Percentiles rank a stretch among this genome's conserved stretches.
Conservation (phyloP, 2,888 invertebrate genomes). For the Coelogynopora nodosa region DNA sequence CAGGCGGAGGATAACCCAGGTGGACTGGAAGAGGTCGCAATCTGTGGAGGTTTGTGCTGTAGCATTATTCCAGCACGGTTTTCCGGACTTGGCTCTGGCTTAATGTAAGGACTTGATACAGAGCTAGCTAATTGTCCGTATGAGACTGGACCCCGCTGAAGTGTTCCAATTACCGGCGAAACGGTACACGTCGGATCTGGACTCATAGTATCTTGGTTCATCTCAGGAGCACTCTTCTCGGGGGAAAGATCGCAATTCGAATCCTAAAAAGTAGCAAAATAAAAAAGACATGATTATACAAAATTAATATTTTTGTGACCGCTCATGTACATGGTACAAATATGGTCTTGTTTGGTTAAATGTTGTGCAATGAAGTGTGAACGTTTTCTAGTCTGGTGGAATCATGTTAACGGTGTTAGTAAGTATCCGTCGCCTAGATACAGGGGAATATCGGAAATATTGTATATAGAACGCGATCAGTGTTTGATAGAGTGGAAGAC, state of each 20-base stretch:
- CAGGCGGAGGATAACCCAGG: background rate
- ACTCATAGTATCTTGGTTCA: background rate
- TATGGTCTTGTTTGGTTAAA: slow-evolving; percentile 1
- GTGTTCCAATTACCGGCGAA: background rate
- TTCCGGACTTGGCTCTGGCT: background rate
- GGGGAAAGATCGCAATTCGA: background rate
- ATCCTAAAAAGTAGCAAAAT: background rate
- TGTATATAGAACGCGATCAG: background rate
- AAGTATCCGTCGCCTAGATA: background rate
- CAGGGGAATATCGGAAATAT: no score
- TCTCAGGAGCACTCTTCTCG: background rate
- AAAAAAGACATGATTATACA: background rate
- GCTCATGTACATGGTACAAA: background rate
- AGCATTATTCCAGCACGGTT: background rate
- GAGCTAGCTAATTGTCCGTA: background rate
- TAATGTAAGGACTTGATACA: background rate
- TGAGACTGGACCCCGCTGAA: background rate
- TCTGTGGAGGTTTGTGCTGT: background rate
- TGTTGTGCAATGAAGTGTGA: background rate
- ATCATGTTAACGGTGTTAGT: background rate
- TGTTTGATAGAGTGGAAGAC: background rate
- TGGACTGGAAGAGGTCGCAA: background rate
- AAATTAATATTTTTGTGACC: background rate
- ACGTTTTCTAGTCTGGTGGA: background rate
- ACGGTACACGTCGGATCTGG: background rate